Evolutionary conservation across 2,888 invertebrate genomes (phyloP), one percentile per base, ranked within the genome.

Genomic region (Caprella mutica): DNA sequence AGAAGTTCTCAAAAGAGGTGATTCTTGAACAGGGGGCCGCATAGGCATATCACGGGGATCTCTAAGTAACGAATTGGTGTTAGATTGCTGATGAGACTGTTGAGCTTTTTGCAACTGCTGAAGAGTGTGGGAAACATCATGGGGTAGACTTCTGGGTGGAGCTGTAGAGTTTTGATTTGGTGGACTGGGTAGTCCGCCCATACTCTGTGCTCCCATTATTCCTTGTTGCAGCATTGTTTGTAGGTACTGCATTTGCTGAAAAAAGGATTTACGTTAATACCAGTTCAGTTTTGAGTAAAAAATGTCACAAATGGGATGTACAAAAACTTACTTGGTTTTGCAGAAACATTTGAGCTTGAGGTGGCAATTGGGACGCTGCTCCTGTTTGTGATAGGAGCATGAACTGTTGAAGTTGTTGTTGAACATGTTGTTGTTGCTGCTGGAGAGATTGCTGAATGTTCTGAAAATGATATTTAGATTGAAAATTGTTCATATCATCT

Each of bases 121-220:
- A 30, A 86, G 85, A 38, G 86, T 86, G 73, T 88, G 88, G 38
- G 86, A 86, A 69, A 88, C 82, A 5, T 85, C 85, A 71, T 88
- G 88, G 72, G 84, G 84, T 61, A 85, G 55, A 51, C 52, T 58
- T 26, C 64, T 53, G 24, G 58, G 54, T 56, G 59, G 63, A 56
- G 66, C 54, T 50, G 65, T 58, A 56, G 65, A 75, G 69, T 80
- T 80, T 68, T 78, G 74, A 55, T 77, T 59, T 26, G 60, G 58
- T 33, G 55, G 55, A 21, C 56, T 55, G 26, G 58, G 65, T 29
- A 64, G 43, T 19, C 61, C 55, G 14, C 55, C 50, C 48, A 59
- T 64, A 52, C 66, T 60, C 19, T 65, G 61, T 38, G 66, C 61
- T 6, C 57, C 61, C 52, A 65, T 75, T 58, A 79, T 78, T 12